Conservation (phyloP, 2,888 invertebrate genomes). For the Beris chalybata region DNA sequence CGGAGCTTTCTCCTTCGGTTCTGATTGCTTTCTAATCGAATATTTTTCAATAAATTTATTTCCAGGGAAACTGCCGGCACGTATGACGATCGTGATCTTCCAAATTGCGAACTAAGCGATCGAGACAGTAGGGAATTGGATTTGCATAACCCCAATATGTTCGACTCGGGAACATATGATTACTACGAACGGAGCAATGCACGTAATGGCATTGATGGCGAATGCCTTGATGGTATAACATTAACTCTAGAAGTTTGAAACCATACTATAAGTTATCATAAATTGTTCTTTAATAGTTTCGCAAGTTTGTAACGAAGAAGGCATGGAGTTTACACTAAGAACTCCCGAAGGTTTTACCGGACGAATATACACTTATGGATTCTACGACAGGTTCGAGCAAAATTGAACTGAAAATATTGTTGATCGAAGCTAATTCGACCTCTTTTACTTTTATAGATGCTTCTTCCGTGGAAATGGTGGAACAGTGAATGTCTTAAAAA, state of each 20-base stretch:
- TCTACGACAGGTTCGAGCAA: conserved; percentile 67
- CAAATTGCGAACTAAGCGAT: conserved; percentile 87
- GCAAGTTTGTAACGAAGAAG: conserved; percentile 90
- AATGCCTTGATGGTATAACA: conserved; percentile 80
- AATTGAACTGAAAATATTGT: background rate
- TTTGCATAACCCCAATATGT: conserved; percentile 80
- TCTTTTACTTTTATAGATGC: conserved; percentile 59
- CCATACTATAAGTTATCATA: background rate
- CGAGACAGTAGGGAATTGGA: conserved; percentile 82
- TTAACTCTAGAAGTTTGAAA: background rate
- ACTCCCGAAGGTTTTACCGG: conserved; percentile 89
- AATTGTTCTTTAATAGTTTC: conserved; percentile 63
- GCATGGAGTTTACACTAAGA: conserved; percentile 88
- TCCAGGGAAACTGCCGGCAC: conserved; percentile 62
- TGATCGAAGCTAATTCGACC: conserved; percentile 5
- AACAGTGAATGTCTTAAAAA: conserved; percentile 77
- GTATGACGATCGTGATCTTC: conserved; percentile 62
- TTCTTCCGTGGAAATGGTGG: conserved; percentile 91
- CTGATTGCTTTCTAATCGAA: background rate
- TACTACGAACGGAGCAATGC: conserved; percentile 80
- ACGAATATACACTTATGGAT: conserved; percentile 88
- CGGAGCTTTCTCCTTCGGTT: too few relatives aligned
- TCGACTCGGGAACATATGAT: conserved; percentile 83
- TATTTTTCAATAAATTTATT: conserved; percentile 32
- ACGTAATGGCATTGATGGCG: conserved; percentile 68